phyloP scores from a whole-genome alignment of 2,797 vertebrate genomes.

The Melanogrammus aeglefinus region DNA sequence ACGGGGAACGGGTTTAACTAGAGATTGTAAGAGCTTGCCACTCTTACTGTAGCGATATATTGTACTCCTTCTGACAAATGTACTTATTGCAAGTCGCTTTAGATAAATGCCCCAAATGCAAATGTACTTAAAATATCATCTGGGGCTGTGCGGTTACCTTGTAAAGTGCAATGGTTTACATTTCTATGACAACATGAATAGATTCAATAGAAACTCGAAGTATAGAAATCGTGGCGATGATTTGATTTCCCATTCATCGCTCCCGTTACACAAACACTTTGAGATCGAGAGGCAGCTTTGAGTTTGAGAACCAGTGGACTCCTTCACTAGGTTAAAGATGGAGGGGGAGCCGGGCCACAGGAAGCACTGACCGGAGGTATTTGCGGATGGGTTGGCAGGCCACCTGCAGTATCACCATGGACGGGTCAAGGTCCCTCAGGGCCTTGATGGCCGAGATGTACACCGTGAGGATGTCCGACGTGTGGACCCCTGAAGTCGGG shows the following conservation, averaged over 20 bases:
- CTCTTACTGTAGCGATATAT: too few relatives aligned
- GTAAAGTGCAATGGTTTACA: background rate
- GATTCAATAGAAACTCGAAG: background rate
- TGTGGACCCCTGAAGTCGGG: constrained; percentile 84
- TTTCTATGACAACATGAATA: background rate
- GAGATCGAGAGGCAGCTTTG: background rate
- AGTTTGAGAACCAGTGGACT: background rate
- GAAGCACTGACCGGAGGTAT: constrained; percentile 81
- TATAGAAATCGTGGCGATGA: background rate
- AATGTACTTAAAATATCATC: background rate
- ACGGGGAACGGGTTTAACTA: too few relatives aligned
- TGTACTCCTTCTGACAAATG: too few relatives aligned
- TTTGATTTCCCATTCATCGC: background rate
- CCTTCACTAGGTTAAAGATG: background rate
- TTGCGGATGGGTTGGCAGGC: constrained; percentile 96
- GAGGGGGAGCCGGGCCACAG: too few relatives aligned
- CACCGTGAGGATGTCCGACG: constrained; percentile 93
- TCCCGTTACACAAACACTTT: background rate
- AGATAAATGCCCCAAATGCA: too few relatives aligned
- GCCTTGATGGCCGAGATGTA: constrained; percentile 98
- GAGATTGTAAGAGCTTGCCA: too few relatives aligned
- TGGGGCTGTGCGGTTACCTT: background rate
- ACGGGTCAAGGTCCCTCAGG: constrained; percentile 89
- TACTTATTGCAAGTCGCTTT: too few relatives aligned
- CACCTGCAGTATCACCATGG: constrained; percentile 95